These are phyloP conservation scores for Drosophila persimilis DNA, from an alignment of 1,140 invertebrate genomes.

Conservation along the genomic window DNA sequence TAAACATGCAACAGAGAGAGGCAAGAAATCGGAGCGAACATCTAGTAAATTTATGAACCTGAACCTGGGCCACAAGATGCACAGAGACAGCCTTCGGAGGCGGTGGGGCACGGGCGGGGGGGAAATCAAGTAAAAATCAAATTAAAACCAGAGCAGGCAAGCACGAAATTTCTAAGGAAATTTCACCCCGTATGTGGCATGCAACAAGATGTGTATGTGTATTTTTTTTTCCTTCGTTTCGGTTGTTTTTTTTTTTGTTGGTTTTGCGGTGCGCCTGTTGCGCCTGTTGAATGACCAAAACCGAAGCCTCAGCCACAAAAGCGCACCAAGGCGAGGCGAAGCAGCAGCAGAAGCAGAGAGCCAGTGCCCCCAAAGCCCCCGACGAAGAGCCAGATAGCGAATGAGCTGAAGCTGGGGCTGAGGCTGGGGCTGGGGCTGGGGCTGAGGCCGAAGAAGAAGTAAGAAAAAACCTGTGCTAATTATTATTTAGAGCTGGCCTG, in stretches of 20 bases:
- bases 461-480: slow-evolving; percentile 76
- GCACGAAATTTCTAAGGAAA: slow-evolving; percentile 82
- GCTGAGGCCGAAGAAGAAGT: slow-evolving; percentile 2
- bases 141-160: slow-evolving; percentile 81
- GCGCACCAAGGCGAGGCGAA: slow-evolving; percentile 49
- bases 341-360: slow-evolving; percentile 5
- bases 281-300: slow-evolving; percentile 74
- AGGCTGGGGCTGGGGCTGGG: neutral
- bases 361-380: too few species aligned
- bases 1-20: slow-evolving; percentile 71
- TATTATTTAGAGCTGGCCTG: slow-evolving; percentile 79
- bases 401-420: neutral
- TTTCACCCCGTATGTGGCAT: slow-evolving; percentile 79
- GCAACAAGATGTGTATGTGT: slow-evolving; percentile 60
- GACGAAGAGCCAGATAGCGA: slow-evolving; percentile 17
- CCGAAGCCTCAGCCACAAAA: slow-evolving; percentile 62
- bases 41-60: slow-evolving; percentile 80
- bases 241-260: slow-evolving; percentile 7
- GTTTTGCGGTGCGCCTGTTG: slow-evolving; percentile 52
- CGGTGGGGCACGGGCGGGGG: neutral
- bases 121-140: slow-evolving; percentile 75
- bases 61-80: slow-evolving; percentile 66
- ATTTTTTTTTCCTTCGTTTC: slow-evolving; percentile 7
- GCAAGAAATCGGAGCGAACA: slow-evolving; percentile 63
- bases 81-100: slow-evolving; percentile 4